A percentile compares a stretch with the other conserved stretches of the same genome.
phyloP scores from a whole-genome alignment of 2,888 invertebrate genomes.

The Drosophila meridionalis region DNA sequence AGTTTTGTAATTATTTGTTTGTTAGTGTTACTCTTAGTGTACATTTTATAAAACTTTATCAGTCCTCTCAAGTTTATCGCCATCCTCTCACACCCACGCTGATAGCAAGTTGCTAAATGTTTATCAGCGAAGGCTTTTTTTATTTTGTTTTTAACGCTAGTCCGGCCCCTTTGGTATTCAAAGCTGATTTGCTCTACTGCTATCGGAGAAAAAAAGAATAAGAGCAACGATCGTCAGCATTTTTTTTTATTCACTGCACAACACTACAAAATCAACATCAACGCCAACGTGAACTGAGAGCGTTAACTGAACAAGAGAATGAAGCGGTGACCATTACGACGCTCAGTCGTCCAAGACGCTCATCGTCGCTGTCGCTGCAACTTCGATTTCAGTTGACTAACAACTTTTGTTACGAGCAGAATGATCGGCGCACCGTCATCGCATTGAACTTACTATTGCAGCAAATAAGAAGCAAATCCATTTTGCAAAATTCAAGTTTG shows the following conservation, averaged over 20 bases:
- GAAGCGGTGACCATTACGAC: constrained; percentile 65
- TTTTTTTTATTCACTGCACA: constrained; percentile 36
- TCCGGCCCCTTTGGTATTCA: constrained; percentile 7
- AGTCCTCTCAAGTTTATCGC: not conserved
- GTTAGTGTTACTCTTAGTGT: not conserved
- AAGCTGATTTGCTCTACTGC: constrained; percentile 7
- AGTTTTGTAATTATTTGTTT: not conserved
- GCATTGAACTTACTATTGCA: constrained; percentile 22
- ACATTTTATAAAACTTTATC: not conserved
- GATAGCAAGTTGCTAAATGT: not conserved
- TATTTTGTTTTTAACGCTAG: constrained; percentile 35
- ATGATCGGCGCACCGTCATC: constrained; percentile 42
- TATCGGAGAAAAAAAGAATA: constrained; percentile 14
- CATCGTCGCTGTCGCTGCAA: constrained; percentile 35
- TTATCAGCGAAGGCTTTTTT: constrained; percentile 42
- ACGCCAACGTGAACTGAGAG: constrained; percentile 35
- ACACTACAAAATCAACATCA: constrained; percentile 25
- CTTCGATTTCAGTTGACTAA: constrained; percentile 68
- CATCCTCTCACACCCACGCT: not conserved
- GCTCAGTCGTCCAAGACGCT: constrained; percentile 36
- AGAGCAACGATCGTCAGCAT: constrained; percentile 37
- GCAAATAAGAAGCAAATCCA: constrained; percentile 49
- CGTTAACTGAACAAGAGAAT: constrained; percentile 48
- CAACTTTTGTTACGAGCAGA: constrained; percentile 65
- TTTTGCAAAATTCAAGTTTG: constrained; percentile 28